Base-by-base conservation (phyloP, 2,888 invertebrate species). In the Drosophila anomalata region DNA sequence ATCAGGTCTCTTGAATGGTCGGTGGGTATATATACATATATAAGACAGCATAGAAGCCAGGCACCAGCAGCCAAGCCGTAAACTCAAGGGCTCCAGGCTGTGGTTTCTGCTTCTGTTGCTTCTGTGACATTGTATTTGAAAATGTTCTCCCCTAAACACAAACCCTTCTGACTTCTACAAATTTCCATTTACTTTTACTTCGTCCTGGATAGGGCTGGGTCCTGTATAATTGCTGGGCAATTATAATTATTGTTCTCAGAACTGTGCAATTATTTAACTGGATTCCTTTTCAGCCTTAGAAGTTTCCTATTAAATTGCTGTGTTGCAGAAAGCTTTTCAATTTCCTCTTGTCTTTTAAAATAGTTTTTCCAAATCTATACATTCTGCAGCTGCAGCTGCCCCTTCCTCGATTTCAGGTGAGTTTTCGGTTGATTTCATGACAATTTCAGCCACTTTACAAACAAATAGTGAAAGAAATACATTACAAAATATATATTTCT, bases 261-360 rank as follows among this genome's bases (percentile, higher is more conserved):
- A 67, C 53, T 47, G 36, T 54, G 69, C 62, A 72, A 53, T 75
- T 73, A 72, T 71, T 67, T 59, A 63, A 54, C 52, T 53, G 41
- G 62, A 22, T 47, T 62, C 36, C 41, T 56, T 57, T 36, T 31
- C 29, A 26, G 48, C 36, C 42, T 41, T 11, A 54, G 33, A 36
- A 55, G 44, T 52, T 46, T 31, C 39, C 46, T 65, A 72, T 72
- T 54, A 65, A 68, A 63, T 31, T 24, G 22, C 12, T 62, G 53
- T 48, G 7, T 22, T n/a, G 6, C 44, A 39, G 7, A 42, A 84
- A 76, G 57, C 76, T 76, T 81, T 76, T 60, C 75, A 75, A 87
- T 78, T 87, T 80, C 66, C 76, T 54, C 31, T 58, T 26, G 29
- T 65, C 50, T 29, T 26, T 11, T 58, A 20, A 12, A 47, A 46